Evolutionary conservation across 2,797 vertebrate species (phyloP).

Genomic region (Xiphorhynchus erythropygius): DNA sequence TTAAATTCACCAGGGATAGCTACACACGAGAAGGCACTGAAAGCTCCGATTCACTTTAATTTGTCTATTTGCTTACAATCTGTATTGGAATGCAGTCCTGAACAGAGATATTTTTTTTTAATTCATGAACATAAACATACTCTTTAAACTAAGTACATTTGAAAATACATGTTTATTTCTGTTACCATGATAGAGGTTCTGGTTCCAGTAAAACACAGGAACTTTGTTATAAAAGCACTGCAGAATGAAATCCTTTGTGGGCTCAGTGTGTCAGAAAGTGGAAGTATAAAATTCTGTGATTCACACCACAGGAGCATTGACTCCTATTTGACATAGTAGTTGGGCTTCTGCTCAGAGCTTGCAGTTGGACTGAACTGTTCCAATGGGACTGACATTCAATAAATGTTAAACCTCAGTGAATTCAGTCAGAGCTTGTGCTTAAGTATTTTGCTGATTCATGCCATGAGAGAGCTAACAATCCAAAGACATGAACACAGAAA

Average conservation of each 20-base stretch:
- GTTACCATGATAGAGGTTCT: background rate
- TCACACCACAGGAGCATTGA: background rate
- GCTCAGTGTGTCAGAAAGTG: background rate
- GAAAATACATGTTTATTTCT: background rate
- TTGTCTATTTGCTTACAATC: conserved; percentile 40
- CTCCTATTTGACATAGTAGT: background rate
- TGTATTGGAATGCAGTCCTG: conserved; percentile 39
- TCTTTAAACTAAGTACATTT: conserved; percentile 22
- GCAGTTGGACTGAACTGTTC: background rate
- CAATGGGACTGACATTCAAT: background rate
- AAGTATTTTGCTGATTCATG: background rate
- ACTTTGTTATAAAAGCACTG: background rate
- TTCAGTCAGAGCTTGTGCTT: background rate
- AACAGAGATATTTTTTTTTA: background rate
- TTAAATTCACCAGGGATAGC: conserved; percentile 22
- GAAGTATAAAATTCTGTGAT: background rate
- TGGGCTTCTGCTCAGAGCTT: background rate
- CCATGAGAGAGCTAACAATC: background rate
- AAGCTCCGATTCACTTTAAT: conserved; percentile 63
- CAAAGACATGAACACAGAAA: background rate
- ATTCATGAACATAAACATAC: conserved; percentile 18
- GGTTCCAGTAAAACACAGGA: background rate
- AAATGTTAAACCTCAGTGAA: background rate
- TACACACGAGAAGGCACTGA: conserved; percentile 35
- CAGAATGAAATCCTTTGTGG: background rate